phyloP scores from a whole-genome alignment of 1,140 invertebrate genomes.

The Drosophila ercepeae region DNA sequence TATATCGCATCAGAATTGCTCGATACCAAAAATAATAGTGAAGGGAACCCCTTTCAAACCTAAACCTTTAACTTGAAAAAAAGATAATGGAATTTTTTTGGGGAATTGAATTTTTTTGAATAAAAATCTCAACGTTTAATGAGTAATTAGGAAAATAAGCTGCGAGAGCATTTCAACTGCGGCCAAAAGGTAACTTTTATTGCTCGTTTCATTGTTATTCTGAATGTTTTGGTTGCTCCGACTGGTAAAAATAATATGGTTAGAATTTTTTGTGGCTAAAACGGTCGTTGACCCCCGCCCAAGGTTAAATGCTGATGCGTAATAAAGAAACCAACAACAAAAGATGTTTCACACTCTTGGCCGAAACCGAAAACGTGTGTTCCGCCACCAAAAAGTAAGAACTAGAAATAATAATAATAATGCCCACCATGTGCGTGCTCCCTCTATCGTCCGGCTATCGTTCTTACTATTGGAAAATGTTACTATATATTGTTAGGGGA shows the following conservation, averaged over 20 bases:
- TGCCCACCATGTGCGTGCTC: constrained; percentile 62
- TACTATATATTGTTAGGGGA: neutral
- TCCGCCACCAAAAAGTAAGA: constrained; percentile 19
- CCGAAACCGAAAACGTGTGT: constrained; percentile 58
- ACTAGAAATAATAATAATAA: constrained; percentile 27
- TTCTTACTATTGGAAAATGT: constrained; percentile 30
- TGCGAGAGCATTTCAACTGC: neutral
- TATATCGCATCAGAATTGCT: no score
- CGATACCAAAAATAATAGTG: no score
- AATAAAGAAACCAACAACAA: constrained; percentile 57
- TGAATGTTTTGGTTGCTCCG: constrained; percentile 40
- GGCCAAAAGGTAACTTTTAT: constrained; percentile 3
- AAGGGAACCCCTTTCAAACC: no score
- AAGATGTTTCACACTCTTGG: constrained; percentile 64
- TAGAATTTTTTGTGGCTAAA: constrained; percentile 74
- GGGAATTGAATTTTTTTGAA: no score
- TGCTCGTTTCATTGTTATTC: constrained; percentile 46
- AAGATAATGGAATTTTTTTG: no score
- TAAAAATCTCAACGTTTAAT: no score
- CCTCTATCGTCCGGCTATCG: neutral
- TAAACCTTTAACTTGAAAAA: no score
- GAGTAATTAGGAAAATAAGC: neutral
- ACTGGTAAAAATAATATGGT: constrained; percentile 61
- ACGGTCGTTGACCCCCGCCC: constrained; percentile 73
- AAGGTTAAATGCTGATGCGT: constrained; percentile 80